These are phyloP conservation scores for Isoperla grammatica DNA, from an alignment of 2,888 invertebrate genomes.

Conservation along the genomic window DNA sequence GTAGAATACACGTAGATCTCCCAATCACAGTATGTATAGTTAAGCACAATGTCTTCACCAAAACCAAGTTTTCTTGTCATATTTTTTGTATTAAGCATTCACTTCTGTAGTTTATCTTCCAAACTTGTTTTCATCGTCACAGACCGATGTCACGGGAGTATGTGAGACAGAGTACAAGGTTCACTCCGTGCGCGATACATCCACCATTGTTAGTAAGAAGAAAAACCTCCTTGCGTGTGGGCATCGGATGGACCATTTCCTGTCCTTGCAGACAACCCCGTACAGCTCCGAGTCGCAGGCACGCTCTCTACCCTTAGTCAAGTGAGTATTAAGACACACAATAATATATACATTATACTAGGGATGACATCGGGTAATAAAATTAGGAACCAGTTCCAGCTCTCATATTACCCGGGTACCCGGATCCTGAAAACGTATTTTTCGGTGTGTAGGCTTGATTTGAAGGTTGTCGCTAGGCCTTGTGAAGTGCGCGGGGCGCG, in stretches of 20 bases:
- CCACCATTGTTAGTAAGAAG: constrained; percentile 35
- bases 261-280: constrained; percentile 37
- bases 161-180: constrained; percentile 39
- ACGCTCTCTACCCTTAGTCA: constrained; percentile 37
- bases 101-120: too few species aligned
- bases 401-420: too few species aligned
- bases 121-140: constrained; percentile 8
- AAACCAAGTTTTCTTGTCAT: too few species aligned
- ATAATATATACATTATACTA: too few species aligned
- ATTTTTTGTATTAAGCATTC: too few species aligned
- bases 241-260: constrained; percentile 35
- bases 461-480: too few species aligned
- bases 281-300: constrained; percentile 36
- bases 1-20: too few species aligned
- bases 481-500: too few species aligned
- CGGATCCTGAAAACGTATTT: too few species aligned
- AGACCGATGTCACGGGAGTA: constrained; percentile 41
- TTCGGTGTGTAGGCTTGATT: too few species aligned
- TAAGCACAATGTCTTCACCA: not conserved
- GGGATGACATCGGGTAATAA: too few species aligned
- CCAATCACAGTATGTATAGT: not conserved
- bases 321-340: constrained; percentile 22
- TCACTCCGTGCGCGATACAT: constrained; percentile 32
- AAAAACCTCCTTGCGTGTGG: constrained; percentile 40
- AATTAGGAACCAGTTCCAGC: too few species aligned